Percentiles rank a stretch among this genome's conserved stretches.
These are phyloP conservation scores for Lutjanus campechanus DNA, from an alignment of 2,797 vertebrate species.

Conservation along the genomic window DNA sequence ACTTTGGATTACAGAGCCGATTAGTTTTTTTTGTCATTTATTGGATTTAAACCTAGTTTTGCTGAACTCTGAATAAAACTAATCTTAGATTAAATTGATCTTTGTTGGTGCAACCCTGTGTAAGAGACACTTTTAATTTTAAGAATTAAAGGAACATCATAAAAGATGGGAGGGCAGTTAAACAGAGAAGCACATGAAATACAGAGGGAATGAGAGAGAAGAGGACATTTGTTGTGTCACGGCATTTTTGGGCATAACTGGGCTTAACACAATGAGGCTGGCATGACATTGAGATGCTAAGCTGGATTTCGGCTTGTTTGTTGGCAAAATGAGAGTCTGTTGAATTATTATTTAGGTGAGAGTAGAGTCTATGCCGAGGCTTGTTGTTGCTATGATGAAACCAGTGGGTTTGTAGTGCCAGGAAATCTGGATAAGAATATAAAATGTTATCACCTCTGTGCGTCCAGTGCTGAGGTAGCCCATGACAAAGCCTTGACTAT, in stretches of 20 bases:
- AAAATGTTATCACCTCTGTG: neutral
- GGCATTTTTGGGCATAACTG: slow-evolving; percentile 4
- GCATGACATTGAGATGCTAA: neutral
- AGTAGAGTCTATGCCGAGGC: neutral
- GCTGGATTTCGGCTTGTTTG: slow-evolving; percentile 19
- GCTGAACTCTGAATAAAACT: too few relatives aligned
- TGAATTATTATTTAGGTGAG: slow-evolving; percentile 19
- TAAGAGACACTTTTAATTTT: neutral
- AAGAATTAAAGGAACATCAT: neutral
- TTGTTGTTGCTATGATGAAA: slow-evolving; percentile 19
- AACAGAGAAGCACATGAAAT: neutral
- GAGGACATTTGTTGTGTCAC: neutral
- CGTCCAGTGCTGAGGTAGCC: too few relatives aligned
- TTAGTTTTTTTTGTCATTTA: too few relatives aligned
- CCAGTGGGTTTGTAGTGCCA: slow-evolving; percentile 7
- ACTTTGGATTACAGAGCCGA: too few relatives aligned
- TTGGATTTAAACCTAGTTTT: too few relatives aligned
- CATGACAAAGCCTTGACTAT: too few relatives aligned
- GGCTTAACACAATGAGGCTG: neutral
- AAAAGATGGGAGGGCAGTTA: neutral
- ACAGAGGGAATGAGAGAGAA: neutral
- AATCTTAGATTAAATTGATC: too few relatives aligned
- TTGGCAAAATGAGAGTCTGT: slow-evolving; percentile 5
- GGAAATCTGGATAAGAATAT: neutral
- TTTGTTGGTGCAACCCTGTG: too few relatives aligned